These are phyloP conservation scores for Neostethus bicornis DNA, from an alignment of 2,797 vertebrate species.

Conservation along the genomic window DNA sequence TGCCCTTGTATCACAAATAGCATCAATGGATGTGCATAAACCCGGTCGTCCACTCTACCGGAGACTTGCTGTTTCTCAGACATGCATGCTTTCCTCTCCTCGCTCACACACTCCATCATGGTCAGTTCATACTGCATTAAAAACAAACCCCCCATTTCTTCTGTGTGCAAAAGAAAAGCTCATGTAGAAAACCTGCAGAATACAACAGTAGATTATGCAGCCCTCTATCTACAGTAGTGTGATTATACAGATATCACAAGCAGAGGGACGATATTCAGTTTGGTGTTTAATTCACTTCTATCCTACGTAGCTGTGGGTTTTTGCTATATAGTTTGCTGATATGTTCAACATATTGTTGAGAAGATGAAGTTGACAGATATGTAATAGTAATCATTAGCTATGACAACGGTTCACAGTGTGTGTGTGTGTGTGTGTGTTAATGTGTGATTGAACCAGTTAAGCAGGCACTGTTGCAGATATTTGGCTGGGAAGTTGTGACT, in stretches of 20 bases:
- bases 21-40: constrained; percentile 41
- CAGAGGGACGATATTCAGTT: constrained; percentile 62
- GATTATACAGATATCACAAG: constrained; percentile 58
- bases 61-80: constrained; percentile 16
- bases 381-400: constrained; percentile 65
- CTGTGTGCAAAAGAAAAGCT: constrained; percentile 29
- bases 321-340: constrained; percentile 53
- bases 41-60: constrained; percentile 34
- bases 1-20: constrained; percentile 69
- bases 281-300: constrained; percentile 52
- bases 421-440: no score
- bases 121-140: constrained; percentile 47
- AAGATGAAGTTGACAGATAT: constrained; percentile 44
- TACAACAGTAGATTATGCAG: constrained; percentile 47
- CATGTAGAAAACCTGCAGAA: constrained; percentile 25
- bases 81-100: background rate
- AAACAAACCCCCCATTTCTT: constrained; percentile 30
- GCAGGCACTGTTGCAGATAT: constrained; percentile 83
- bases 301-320: constrained; percentile 64
- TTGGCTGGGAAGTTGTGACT: constrained; percentile 77
- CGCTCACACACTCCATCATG: constrained; percentile 12
- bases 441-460: constrained; percentile 65
- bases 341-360: constrained; percentile 27
- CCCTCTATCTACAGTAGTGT: constrained; percentile 38
- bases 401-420: constrained; percentile 66